These are phyloP conservation scores for Lacerta viridis DNA, from an alignment of 2,797 vertebrate species.

Conservation along the genomic window DNA sequence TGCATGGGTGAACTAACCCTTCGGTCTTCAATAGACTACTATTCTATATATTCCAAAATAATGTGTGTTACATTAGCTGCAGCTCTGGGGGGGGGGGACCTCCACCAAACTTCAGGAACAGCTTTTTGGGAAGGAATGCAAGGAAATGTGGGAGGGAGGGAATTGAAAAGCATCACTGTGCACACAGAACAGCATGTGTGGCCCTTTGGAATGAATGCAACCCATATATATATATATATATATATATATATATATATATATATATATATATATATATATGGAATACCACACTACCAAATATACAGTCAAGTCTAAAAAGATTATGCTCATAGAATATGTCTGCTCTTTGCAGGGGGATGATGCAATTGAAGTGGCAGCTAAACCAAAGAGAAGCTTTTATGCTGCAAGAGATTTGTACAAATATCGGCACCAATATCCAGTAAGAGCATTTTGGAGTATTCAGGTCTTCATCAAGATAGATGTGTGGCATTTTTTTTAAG, in stretches of 20 bases:
- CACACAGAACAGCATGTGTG: neutral
- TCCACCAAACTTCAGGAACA: neutral
- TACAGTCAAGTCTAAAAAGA: neutral
- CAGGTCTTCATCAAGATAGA: slow-evolving; percentile 11
- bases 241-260: too few species aligned
- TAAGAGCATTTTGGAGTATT: slow-evolving; percentile 71
- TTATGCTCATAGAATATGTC: slow-evolving; percentile 37
- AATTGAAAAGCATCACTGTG: neutral
- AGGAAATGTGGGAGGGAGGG: neutral
- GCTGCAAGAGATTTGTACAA: slow-evolving; percentile 98
- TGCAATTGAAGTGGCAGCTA: slow-evolving; percentile 84
- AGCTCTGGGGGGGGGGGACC: neutral
- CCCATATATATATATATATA: too few species aligned
- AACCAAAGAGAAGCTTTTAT: slow-evolving; percentile 98
- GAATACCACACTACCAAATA: neutral
- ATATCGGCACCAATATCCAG: slow-evolving; percentile 97
- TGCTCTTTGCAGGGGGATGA: slow-evolving; percentile 84
- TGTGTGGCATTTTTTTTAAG: neutral
- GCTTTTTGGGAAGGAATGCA: neutral
- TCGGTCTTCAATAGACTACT: neutral
- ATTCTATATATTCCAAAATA: neutral
- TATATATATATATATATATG: too few species aligned
- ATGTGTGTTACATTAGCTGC: neutral
- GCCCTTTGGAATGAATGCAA: neutral
- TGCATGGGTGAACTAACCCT: neutral